phyloP scores from a whole-genome alignment of 2,888 invertebrate genomes.

The Parthenolecanium corni region DNA sequence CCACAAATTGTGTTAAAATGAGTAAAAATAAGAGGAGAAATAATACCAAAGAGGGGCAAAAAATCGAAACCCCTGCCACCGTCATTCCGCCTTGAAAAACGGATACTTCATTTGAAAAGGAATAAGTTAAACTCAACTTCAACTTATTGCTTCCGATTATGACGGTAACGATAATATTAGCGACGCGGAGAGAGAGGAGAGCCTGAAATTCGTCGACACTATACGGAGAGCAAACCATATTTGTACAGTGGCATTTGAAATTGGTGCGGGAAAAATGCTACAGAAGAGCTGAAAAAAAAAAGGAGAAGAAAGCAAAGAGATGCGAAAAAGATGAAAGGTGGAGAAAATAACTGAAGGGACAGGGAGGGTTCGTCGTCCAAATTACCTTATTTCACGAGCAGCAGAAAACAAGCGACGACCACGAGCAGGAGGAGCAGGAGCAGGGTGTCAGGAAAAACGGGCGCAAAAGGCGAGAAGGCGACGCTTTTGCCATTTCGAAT shows the following conservation, averaged over 20 bases:
- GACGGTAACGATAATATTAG: constrained; percentile 18
- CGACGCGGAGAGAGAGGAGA: too few relatives aligned
- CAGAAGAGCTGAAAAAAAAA: constrained; percentile 4
- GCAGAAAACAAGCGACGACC: not conserved
- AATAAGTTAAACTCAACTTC: not conserved
- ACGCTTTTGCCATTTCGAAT: not conserved
- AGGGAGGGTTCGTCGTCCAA: too few relatives aligned
- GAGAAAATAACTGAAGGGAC: too few relatives aligned
- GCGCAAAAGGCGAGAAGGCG: not conserved
- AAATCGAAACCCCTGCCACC: too few relatives aligned
- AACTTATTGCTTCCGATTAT: constrained; percentile 22
- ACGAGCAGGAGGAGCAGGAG: not conserved
- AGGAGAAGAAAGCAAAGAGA: not conserved
- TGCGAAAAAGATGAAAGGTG: not conserved
- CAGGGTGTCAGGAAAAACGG: too few relatives aligned
- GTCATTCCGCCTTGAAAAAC: not conserved
- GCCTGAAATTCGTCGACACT: not conserved
- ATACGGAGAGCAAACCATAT: constrained; percentile 6
- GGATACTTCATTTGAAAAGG: not conserved
- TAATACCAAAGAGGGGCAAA: too few relatives aligned
- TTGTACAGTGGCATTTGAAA: constrained; percentile 16
- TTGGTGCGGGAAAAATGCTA: constrained; percentile 3
- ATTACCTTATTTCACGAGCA: not conserved
- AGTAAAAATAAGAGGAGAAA: too few relatives aligned
- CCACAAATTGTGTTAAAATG: too few relatives aligned